These are phyloP conservation scores for Orchestes rusci DNA, from an alignment of 2,888 invertebrate species.

Conservation along the genomic window DNA sequence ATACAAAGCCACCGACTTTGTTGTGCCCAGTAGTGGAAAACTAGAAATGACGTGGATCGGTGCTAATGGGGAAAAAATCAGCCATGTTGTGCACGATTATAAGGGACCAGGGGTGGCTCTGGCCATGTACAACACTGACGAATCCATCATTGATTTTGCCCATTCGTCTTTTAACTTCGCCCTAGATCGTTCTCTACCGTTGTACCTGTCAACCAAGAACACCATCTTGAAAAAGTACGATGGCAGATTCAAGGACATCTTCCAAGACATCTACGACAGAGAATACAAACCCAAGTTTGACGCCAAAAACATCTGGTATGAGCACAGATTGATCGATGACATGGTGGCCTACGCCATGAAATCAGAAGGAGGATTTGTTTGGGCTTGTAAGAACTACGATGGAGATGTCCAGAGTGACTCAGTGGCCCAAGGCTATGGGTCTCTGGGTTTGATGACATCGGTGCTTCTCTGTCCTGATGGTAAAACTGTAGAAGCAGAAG, in stretches of 20 bases:
- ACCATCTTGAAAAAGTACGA: constrained; percentile 95
- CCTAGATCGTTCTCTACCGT: constrained; percentile 73
- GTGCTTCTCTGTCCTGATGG: constrained; percentile 96
- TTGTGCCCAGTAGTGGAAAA: constrained; percentile 86
- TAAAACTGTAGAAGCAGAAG: constrained; percentile 95
- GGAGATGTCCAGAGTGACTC: constrained; percentile 95
- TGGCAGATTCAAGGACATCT: constrained; percentile 94
- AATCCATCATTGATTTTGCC: constrained; percentile 88
- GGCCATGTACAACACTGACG: constrained; percentile 93
- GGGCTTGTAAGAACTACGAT: constrained; percentile 99
- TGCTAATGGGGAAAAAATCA: constrained; percentile 54
- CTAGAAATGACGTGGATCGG: constrained; percentile 80
- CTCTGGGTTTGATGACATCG: constrained; percentile 96
- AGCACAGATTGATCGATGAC: constrained; percentile 96
- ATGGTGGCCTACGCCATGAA: constrained; percentile 99
- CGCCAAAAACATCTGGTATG: constrained; percentile 89
- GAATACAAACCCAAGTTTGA: constrained; percentile 83
- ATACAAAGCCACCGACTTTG: constrained; percentile 94
- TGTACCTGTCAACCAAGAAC: constrained; percentile 94
- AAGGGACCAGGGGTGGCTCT: constrained; percentile 80
- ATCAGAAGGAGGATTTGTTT: constrained; percentile 96
- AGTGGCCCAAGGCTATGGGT: constrained; percentile 91
- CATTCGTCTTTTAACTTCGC: constrained; percentile 92
- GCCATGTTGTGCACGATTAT: constrained; percentile 75
- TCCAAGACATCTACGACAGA: constrained; percentile 51